Conservation (phyloP, 2,113 vertebrate genomes). For the Balaeniceps rex region DNA sequence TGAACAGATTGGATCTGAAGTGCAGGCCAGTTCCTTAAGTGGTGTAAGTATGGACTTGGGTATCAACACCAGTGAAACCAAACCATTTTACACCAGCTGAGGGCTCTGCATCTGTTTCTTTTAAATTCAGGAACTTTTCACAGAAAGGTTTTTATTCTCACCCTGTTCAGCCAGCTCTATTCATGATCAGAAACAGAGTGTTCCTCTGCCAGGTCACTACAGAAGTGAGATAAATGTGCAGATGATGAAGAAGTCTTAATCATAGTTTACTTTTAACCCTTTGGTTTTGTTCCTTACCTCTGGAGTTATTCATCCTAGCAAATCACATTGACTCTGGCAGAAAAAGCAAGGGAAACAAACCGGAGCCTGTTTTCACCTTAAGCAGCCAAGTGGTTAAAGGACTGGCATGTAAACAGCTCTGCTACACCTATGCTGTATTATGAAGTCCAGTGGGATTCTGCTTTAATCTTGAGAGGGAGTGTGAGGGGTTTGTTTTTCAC, state of each 20-base stretch:
- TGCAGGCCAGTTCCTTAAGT: not conserved
- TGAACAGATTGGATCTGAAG: not conserved
- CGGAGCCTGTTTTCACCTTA: conserved; percentile 49
- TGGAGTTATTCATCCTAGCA: not conserved
- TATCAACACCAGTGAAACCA: not conserved
- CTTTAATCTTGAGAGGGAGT: conserved; percentile 85
- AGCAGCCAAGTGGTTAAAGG: conserved; percentile 60
- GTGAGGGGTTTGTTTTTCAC: conserved; percentile 89
- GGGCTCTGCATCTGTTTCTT: not conserved
- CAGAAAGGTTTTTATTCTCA: not conserved
- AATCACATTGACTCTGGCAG: not conserved
- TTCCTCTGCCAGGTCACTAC: conserved; percentile 1
- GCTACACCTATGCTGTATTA: conserved; percentile 48
- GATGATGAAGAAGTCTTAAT: conserved; percentile 34
- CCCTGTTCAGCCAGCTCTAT: not conserved
- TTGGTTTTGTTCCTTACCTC: not conserved
- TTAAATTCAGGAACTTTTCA: not conserved
- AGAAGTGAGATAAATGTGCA: conserved; percentile 43
- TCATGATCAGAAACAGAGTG: not conserved
- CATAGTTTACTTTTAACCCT: conserved; percentile 36
- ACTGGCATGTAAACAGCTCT: conserved; percentile 59
- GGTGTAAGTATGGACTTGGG: not conserved
- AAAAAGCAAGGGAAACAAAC: conserved; percentile 12
- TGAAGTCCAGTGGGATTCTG: conserved; percentile 73
- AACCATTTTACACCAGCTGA: conserved; percentile 3